Evolutionary conservation across 2,888 invertebrate genomes (phyloP), one percentile per base, ranked within the genome.

Genomic region (Acanthopleura granulata): DNA sequence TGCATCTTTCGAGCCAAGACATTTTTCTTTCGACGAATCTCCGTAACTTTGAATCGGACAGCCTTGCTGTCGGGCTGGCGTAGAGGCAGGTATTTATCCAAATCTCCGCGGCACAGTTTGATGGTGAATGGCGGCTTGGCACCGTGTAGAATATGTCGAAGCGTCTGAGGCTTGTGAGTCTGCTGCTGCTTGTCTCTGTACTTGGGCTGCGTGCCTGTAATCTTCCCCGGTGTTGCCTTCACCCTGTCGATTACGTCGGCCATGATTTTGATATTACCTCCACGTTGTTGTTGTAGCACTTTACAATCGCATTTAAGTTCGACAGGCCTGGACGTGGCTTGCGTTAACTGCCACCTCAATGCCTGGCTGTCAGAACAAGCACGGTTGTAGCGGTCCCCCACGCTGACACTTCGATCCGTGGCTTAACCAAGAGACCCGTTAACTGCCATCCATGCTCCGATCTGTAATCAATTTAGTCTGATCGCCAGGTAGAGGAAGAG

Each of bases 1-100:
- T 85, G 85, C 80, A 86, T 80, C 51, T 83, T 83, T 11, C 80
- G 81, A 18, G 83, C 82, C 22, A 84, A 78, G 11, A 87, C 82
- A 69, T 84, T 82, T 77, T 86, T 85, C 70, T 81, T 80, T 29
- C 85, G 76, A 49, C 84, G 74, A 29, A 83, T 77, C 76, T 87
- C 86, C 72, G 85, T 76, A 73, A 86, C 81, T 62, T 84, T 83
- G 25, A 86, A 73, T 18, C 83, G 76, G 16, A 77, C 75, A 22
- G 66, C 16, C 22, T 66, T 66, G 29, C 16, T 66, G 25, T 66
- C 66, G 66, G 66, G 3, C 15, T 16, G 22, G 16, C 29, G 22
- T 6, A 27, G 66, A 25, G 76, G 73, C 0, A 78, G 70, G 29
- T 77, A 79, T 66, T 75, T 80, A 18, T 74, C 74, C 57, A 83